These are phyloP conservation scores for Silurus lanzhouensis DNA, from an alignment of 2,797 vertebrate species.

Conservation along the genomic window DNA sequence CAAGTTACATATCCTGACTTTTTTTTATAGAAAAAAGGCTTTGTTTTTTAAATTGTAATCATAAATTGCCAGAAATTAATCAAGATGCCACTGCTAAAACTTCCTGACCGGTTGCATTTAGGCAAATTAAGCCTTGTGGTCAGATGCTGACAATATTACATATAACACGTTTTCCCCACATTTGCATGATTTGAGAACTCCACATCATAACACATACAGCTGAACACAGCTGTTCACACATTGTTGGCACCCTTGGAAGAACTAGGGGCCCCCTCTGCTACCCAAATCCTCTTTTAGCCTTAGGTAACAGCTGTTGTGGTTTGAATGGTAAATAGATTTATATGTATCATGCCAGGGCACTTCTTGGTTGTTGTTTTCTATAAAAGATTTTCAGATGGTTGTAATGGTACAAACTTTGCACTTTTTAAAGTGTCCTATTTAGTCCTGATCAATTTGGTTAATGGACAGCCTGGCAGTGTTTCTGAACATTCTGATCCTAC, in stretches of 20 bases:
- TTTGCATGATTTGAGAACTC: neutral
- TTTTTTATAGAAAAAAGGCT: neutral
- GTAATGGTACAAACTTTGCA: neutral
- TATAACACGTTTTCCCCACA: neutral
- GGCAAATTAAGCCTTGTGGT: neutral
- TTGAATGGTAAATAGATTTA: neutral
- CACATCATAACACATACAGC: neutral
- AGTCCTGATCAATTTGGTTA: slow-evolving; percentile 14
- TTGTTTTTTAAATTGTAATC: too few relatives aligned
- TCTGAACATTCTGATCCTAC: neutral
- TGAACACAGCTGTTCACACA: neutral
- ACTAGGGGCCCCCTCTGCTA: neutral
- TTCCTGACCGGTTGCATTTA: neutral
- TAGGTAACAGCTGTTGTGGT: neutral
- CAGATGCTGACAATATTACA: neutral
- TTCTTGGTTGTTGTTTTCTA: neutral
- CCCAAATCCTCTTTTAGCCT: neutral
- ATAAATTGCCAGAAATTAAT: neutral
- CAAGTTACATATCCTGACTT: neutral
- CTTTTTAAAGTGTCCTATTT: neutral
- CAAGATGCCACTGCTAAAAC: neutral
- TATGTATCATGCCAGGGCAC: neutral
- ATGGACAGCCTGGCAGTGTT: slow-evolving; percentile 29
- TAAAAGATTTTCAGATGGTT: neutral
- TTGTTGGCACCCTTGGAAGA: neutral